Conservation (phyloP, 2,888 invertebrate species). For the Himalopsyche japonica region DNA sequence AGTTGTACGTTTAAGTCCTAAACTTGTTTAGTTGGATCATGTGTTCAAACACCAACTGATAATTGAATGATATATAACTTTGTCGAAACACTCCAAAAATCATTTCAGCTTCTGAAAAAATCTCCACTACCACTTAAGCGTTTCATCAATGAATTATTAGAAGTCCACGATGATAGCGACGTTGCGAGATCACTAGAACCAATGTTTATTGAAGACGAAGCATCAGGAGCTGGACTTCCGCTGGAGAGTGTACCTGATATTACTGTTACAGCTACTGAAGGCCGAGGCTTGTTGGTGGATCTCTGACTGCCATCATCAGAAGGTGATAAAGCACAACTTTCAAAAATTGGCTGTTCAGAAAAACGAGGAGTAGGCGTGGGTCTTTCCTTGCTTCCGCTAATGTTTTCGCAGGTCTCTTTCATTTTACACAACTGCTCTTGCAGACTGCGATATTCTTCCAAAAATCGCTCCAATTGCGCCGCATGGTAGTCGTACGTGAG, state of each 20-base stretch:
- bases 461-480: slow-evolving; percentile 76
- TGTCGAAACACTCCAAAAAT: not conserved
- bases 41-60: not conserved
- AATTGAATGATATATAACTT: not conserved
- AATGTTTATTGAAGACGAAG: slow-evolving; percentile 42
- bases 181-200: slow-evolving; percentile 8
- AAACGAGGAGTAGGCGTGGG: slow-evolving; percentile 47
- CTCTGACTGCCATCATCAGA: slow-evolving; percentile 58
- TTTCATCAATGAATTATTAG: slow-evolving; percentile 19
- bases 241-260: slow-evolving; percentile 52
- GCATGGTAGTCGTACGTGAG: slow-evolving; percentile 76
- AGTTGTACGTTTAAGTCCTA: not conserved
- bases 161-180: slow-evolving; percentile 3
- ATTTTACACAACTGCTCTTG: slow-evolving; percentile 79
- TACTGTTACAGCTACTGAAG: slow-evolving; percentile 58
- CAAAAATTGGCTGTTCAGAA: slow-evolving; percentile 42
- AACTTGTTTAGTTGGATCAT: not conserved
- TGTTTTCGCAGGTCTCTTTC: slow-evolving; percentile 77
- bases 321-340: slow-evolving; percentile 48
- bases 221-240: slow-evolving; percentile 53
- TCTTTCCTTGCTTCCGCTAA: slow-evolving; percentile 44
- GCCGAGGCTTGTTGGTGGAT: slow-evolving; percentile 55
- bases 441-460: slow-evolving; percentile 77
- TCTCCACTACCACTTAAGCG: slow-evolving; percentile 31
- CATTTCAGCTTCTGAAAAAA: slow-evolving; percentile 40